phyloP scores from a whole-genome alignment of 2,113 vertebrate genomes.

The Psephotus haematonotus region DNA sequence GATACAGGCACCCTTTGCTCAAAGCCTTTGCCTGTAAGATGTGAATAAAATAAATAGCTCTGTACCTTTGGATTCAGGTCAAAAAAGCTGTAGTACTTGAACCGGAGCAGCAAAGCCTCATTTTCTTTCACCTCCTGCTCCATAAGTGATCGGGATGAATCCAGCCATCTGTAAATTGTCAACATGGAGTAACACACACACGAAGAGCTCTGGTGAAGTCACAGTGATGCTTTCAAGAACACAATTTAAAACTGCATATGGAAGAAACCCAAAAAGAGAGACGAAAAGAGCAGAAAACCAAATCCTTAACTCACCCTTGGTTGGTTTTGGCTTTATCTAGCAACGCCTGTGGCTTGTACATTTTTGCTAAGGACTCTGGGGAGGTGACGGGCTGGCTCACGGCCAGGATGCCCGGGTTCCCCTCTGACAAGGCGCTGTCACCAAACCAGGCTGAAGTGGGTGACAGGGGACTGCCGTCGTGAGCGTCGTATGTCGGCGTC shows the following conservation, averaged over 20 bases:
- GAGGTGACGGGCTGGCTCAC: conserved; percentile 96
- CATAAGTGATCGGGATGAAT: conserved; percentile 97
- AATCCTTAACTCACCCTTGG: conserved; percentile 87
- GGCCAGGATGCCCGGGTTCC: conserved; percentile 96
- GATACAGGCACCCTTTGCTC: not conserved
- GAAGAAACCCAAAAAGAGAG: not conserved
- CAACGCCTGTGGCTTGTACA: conserved; percentile 97
- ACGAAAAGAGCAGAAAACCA: not conserved
- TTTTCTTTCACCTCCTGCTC: conserved; percentile 99
- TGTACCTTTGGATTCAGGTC: conserved; percentile 99
- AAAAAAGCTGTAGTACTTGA: conserved; percentile 99
- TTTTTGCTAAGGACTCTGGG: conserved; percentile 92
- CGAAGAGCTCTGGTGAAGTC: not conserved
- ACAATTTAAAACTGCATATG: accelerated
- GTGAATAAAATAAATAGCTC: not conserved
- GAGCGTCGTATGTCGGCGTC: conserved; percentile 97
- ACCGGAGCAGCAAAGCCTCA: conserved; percentile 93
- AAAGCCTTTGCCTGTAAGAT: not conserved
- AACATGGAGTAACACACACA: not conserved
- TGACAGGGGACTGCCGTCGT: conserved; percentile 95
- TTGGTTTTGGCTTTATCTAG: conserved; percentile 99
- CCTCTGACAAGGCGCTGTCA: conserved; percentile 96
- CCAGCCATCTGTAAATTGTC: conserved; percentile 86
- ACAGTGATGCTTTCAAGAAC: not conserved
- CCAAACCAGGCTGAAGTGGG: conserved; percentile 98